A percentile compares a stretch with the other conserved stretches of the same genome.
phyloP scores from a whole-genome alignment of 2,888 invertebrate genomes.

The Phyllotreta cruciferae region DNA sequence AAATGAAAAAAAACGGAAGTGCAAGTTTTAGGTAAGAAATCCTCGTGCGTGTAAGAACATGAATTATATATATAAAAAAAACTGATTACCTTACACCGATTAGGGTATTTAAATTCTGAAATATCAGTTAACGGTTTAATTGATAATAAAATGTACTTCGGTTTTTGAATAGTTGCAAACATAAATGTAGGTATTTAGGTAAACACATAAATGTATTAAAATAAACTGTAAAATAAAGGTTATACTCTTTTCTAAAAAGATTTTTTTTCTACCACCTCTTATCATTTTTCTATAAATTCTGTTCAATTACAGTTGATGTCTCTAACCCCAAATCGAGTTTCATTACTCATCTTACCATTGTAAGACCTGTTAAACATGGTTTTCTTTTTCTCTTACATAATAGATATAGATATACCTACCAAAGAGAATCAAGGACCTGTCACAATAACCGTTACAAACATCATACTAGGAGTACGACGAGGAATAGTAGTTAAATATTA shows the following conservation, averaged over 20 bases:
- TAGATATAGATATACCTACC: too few relatives aligned
- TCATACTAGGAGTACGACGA: too few relatives aligned
- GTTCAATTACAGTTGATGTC: too few relatives aligned
- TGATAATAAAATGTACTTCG: constrained; percentile 27
- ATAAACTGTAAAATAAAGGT: constrained; percentile 31
- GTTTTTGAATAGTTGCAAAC: constrained; percentile 29
- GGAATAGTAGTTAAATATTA: too few relatives aligned
- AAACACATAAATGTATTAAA: constrained; percentile 33
- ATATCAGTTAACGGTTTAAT: constrained; percentile 25
- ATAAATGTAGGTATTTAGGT: constrained; percentile 29
- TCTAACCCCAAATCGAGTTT: too few relatives aligned
- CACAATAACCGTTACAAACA: too few relatives aligned
- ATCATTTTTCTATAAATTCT: too few relatives aligned
- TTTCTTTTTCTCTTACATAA: too few relatives aligned
- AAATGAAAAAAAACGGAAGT: background rate
- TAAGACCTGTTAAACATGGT: too few relatives aligned
- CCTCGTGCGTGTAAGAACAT: constrained; percentile 15
- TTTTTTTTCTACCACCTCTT: background rate
- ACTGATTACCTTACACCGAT: constrained; percentile 9
- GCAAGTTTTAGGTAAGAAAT: background rate
- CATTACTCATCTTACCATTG: too few relatives aligned
- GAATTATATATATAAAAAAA: constrained; percentile 20
- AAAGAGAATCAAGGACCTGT: too few relatives aligned
- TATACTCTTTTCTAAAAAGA: constrained; percentile 28
- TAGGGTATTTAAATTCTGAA: constrained; percentile 16